Percentiles rank a stretch among this genome's conserved stretches.
Evolutionary conservation across 1,140 invertebrate genomes (phyloP).

Genomic region (Diuraphis noxia): DNA sequence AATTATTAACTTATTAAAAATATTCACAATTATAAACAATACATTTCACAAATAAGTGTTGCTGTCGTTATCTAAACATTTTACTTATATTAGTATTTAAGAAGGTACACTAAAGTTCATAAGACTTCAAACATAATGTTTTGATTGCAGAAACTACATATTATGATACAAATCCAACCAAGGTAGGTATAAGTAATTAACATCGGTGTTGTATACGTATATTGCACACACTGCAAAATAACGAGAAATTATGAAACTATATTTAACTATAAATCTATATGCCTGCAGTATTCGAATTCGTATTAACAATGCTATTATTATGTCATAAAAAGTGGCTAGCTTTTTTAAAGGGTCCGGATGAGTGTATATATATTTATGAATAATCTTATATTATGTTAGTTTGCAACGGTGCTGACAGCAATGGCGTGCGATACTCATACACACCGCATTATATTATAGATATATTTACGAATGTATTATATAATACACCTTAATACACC

Average conservation of each 20-base stretch:
- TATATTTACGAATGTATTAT: not conserved
- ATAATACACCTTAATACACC: not conserved
- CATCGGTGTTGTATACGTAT: no score
- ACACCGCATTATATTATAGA: not conserved
- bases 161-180: no score
- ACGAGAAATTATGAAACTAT: not conserved
- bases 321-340: not conserved
- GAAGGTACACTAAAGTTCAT: not conserved
- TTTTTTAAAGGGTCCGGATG: not conserved
- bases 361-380: no score
- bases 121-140: no score
- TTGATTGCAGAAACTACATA: no score
- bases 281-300: not conserved
- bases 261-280: not conserved
- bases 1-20: not conserved
- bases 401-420: not conserved
- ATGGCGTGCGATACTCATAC: not conserved
- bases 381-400: not conserved
- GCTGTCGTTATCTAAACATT: not conserved
- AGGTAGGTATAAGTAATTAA: no score
- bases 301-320: not conserved
- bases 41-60: no score
- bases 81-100: not conserved
- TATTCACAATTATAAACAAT: not conserved
- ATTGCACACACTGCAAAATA: not conserved